phyloP scores from a whole-genome alignment of 2,113 vertebrate species.

The Notiomystis cincta region DNA sequence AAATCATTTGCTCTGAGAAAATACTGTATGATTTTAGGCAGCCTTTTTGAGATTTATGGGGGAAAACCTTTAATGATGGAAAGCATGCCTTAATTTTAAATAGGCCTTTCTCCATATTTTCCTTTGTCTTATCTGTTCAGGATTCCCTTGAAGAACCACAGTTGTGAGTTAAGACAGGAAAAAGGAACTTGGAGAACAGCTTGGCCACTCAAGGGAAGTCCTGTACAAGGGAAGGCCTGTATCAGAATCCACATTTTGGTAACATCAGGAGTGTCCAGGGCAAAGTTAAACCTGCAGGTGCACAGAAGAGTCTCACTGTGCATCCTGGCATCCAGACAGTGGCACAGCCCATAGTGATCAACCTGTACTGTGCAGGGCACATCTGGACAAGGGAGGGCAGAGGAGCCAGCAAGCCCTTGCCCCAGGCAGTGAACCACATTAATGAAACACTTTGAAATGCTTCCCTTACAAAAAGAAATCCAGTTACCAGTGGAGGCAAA shows the following conservation, averaged over 20 bases:
- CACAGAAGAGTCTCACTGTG: background rate
- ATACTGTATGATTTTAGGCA: background rate
- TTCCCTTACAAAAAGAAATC: background rate
- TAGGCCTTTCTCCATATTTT: background rate
- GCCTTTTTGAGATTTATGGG: background rate
- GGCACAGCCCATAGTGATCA: background rate
- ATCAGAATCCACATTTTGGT: background rate
- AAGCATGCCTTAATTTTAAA: background rate
- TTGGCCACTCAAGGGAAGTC: background rate
- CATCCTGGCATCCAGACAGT: background rate
- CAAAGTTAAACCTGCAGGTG: background rate
- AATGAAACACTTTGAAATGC: background rate
- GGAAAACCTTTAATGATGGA: background rate
- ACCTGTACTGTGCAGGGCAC: background rate
- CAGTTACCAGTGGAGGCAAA: background rate
- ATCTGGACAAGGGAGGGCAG: background rate
- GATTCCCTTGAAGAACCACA: background rate
- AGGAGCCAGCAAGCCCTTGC: background rate
- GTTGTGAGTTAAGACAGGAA: background rate
- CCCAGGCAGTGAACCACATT: background rate
- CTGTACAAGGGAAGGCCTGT: background rate
- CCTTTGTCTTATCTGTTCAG: background rate
- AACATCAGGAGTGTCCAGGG: background rate
- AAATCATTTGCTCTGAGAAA: background rate
- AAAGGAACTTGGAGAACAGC: fast-evolving